phyloP scores from a whole-genome alignment of 2,113 vertebrate genomes.

The Sinocyclocheilus rhinocerous region DNA sequence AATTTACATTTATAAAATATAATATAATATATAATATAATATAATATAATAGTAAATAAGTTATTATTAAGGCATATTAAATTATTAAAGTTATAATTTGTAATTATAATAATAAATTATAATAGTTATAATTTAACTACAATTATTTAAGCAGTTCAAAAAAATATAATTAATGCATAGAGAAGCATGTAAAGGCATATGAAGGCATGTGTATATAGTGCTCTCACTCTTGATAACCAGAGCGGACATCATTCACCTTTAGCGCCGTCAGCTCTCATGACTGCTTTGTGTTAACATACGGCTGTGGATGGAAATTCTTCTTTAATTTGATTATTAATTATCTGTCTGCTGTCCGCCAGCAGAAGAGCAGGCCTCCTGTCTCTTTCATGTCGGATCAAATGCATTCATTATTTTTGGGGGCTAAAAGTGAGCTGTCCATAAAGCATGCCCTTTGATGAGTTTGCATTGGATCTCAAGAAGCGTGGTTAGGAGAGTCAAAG shows the following conservation, averaged over 20 bases:
- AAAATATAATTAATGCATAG: neutral
- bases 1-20: too few species aligned
- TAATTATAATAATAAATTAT: too few species aligned
- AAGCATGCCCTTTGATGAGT: slow-evolving; percentile 16
- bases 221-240: neutral
- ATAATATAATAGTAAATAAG: neutral
- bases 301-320: neutral
- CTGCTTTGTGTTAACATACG: neutral
- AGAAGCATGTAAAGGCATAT: too few species aligned
- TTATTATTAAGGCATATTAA: neutral
- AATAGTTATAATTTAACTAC: neutral
- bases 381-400: slow-evolving; percentile 24
- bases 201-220: neutral
- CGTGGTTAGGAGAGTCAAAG: neutral
- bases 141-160: neutral
- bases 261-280: neutral
- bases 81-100: neutral
- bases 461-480: neutral
- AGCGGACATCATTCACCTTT: neutral
- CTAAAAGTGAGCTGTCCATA: slow-evolving; percentile 9
- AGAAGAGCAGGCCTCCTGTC: neutral
- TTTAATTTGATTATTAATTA: slow-evolving; percentile 14
- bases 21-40: too few species aligned
- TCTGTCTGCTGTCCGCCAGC: neutral
- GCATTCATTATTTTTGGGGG: slow-evolving; percentile 6